Percentiles rank a stretch among this genome's conserved stretches.
phyloP scores from a whole-genome alignment of 1,140 invertebrate genomes.

The Zaprionus ghesquierei region DNA sequence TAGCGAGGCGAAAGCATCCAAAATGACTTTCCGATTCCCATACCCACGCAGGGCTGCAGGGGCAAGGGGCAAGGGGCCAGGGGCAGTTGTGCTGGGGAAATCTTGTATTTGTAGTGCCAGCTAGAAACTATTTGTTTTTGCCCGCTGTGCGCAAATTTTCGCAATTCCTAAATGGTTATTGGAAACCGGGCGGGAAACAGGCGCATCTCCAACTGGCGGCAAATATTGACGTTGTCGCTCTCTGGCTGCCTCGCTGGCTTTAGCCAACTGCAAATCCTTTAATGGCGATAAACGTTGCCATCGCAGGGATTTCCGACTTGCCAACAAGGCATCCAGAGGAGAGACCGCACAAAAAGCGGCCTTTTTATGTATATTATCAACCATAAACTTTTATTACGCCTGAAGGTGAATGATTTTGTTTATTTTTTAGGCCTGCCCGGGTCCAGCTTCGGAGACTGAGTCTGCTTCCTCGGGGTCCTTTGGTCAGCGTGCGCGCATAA shows the following conservation, averaged over 20 bases:
- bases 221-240: slow-evolving; percentile 61
- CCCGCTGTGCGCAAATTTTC: slow-evolving; percentile 71
- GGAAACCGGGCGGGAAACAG: slow-evolving; percentile 48
- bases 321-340: not conserved
- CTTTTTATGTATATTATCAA: slow-evolving; percentile 56
- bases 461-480: not conserved
- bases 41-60: not conserved
- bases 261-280: slow-evolving; percentile 48
- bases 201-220: slow-evolving; percentile 41
- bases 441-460: slow-evolving; percentile 9
- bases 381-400: slow-evolving; percentile 80
- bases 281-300: slow-evolving; percentile 45
- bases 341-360: slow-evolving; percentile 9
- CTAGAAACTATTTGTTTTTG: slow-evolving; percentile 73
- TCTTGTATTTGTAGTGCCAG: slow-evolving; percentile 70
- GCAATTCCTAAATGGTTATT: slow-evolving; percentile 73
- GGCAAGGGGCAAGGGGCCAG: slow-evolving; percentile 4
- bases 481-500: slow-evolving; percentile 64
- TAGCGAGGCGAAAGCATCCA: not conserved
- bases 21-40: slow-evolving; percentile 31
- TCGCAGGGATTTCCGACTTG: slow-evolving; percentile 28
- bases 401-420: slow-evolving; percentile 79
- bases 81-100: slow-evolving; percentile 48
- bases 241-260: not conserved
- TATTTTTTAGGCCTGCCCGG: slow-evolving; percentile 70